These are phyloP conservation scores for Conus betulinus DNA, from an alignment of 1,140 invertebrate species.

Conservation along the genomic window DNA sequence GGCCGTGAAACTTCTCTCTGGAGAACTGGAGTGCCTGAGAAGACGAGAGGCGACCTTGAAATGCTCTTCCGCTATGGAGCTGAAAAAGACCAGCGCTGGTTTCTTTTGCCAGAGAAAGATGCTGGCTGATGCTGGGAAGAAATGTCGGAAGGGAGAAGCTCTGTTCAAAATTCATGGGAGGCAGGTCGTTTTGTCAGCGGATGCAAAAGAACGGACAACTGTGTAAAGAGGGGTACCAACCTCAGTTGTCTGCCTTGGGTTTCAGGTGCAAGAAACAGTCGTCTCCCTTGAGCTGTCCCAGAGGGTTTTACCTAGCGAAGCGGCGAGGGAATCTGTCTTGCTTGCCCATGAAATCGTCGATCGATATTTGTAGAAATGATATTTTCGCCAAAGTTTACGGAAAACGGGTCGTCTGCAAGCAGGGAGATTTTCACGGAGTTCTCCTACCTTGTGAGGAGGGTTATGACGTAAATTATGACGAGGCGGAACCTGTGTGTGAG, in stretches of 20 bases:
- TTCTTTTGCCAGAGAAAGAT: slow-evolving; percentile 6
- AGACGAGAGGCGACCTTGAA: neutral
- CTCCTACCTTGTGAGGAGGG: slow-evolving; percentile 28
- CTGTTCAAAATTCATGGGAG: neutral
- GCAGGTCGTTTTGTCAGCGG: neutral
- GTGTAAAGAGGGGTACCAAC: neutral
- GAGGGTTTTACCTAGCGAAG: neutral
- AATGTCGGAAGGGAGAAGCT: neutral
- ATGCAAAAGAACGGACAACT: neutral
- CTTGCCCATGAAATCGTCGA: neutral
- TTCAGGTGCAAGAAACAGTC: neutral
- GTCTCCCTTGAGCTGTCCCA: neutral
- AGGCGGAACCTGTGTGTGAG: slow-evolving; percentile 3
- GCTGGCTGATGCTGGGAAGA: neutral
- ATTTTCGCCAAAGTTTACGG: slow-evolving; percentile 1
- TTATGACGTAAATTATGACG: slow-evolving; percentile 11
- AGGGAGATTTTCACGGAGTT: neutral
- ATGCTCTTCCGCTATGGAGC: neutral
- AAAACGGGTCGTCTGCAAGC: slow-evolving; percentile 6
- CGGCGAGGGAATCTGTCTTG: neutral
- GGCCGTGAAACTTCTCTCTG: neutral
- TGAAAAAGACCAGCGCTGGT: neutral
- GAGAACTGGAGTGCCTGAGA: neutral
- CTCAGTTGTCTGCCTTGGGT: neutral
- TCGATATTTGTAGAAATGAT: neutral